Base-by-base conservation (phyloP, 2,797 vertebrate species). In the Rallus crepitans region DNA sequence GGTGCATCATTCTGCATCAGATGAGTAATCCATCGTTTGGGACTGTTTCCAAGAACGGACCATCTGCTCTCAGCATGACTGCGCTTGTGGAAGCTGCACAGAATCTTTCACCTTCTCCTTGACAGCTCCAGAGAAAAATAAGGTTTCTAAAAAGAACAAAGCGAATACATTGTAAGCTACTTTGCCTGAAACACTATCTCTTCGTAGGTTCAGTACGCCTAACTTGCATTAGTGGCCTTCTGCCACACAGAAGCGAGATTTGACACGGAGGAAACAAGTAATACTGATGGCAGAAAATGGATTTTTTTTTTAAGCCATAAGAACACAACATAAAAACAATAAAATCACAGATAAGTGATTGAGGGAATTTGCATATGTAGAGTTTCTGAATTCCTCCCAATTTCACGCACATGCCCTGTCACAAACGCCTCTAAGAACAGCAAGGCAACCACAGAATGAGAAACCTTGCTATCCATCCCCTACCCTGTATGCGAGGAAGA, bases 11-110 rank as follows among this genome's bases (percentile, higher is more conserved):
- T 96, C 77, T 93, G 88, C 57, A 95, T 93, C 90, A 87, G 59
- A 59, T 4, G 66, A 96, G 76, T 95, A 93, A 97, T 97, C 96
- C 96, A 96, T 96, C 28, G 15, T 94, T 92, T 93, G 90, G 97
- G 94, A 97, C 59, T 16, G 8, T 48, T 94, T 97, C 97, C 96
- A 98, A 92, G 94, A 96, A 91, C 16, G 5, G 60, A 81, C 97
- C 94, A 93, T 97, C 97, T 97, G 97, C 92, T 97, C 95, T 19
- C 91, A 90, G 92, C 92, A 87, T 71, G 92, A 96, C 94, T 70
- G 18, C 4, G 12, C 64, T 91, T 61, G 2, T 35, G 50, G 94
- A 93, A 96, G 90, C 96, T 73, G 77, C 52, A 23, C 19, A 79
- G 79, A 71, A 88, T 95, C 87, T 90, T 88, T 82, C 82, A 96